Percentiles rank a stretch among this genome's conserved stretches.
Evolutionary conservation across 2,797 vertebrate genomes (phyloP).

Genomic region (Pangasius mekongensis): DNA sequence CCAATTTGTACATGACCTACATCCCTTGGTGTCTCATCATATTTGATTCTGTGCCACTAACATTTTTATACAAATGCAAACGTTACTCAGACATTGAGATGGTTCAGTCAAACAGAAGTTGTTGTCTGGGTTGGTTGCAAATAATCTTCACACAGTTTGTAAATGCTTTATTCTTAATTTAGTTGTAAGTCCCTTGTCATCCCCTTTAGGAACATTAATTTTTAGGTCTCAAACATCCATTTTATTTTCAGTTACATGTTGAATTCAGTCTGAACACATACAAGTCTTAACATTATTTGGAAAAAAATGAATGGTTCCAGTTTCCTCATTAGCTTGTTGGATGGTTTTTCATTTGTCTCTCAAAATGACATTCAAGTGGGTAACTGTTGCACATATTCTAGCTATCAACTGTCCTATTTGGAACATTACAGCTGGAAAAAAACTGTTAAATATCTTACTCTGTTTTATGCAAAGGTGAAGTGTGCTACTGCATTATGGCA

Average conservation of each 20-base stretch:
- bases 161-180: neutral
- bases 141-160: neutral
- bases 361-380: conserved; percentile 23
- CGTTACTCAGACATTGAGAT: neutral
- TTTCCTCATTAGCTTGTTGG: conserved; percentile 5
- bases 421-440: conserved; percentile 33
- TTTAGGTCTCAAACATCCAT: neutral
- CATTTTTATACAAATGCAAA: neutral
- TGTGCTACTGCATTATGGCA: conserved; percentile 52
- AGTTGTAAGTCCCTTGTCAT: neutral
- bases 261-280: neutral
- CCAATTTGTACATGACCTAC: neutral
- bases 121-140: neutral
- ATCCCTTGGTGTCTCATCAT: neutral
- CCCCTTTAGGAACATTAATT: neutral
- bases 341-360: conserved; percentile 15
- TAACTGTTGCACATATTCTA: conserved; percentile 33
- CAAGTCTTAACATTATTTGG: conserved; percentile 21
- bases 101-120: neutral
- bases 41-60: neutral
- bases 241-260: neutral
- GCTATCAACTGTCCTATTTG: conserved; percentile 23
- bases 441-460: conserved; percentile 39
- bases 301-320: neutral
- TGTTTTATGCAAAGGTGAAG: conserved; percentile 52